phyloP scores from a whole-genome alignment of 1,140 invertebrate species.

The Bombyx mandarina region DNA sequence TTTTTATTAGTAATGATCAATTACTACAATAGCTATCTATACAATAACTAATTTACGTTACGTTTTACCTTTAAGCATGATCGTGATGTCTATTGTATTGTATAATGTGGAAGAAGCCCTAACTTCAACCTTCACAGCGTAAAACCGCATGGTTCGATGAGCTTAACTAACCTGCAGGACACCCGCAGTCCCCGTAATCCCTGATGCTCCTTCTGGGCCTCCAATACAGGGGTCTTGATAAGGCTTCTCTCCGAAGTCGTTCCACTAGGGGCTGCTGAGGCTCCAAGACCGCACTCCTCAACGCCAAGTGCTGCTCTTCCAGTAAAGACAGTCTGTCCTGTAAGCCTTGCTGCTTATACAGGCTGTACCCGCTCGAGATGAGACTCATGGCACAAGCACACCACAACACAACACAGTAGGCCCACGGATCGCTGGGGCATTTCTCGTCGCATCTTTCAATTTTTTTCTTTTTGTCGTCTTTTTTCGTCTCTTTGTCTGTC shows the following conservation, averaged over 20 bases:
- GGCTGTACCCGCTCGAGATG: slow-evolving; percentile 55
- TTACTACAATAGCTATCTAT: no score
- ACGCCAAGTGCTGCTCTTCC: slow-evolving; percentile 55
- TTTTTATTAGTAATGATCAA: no score
- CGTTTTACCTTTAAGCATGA: no score
- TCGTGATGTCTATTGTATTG: no score
- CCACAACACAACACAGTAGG: slow-evolving; percentile 63
- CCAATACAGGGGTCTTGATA: slow-evolving; percentile 36
- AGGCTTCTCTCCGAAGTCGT: slow-evolving; percentile 40
- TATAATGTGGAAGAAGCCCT: no score
- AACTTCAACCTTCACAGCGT: no score
- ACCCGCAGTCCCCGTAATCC: slow-evolving; percentile 53
- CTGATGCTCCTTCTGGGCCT: slow-evolving; percentile 41
- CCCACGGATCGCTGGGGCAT: slow-evolving; percentile 54
- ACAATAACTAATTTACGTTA: no score
- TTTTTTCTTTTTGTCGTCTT: slow-evolving; percentile 34
- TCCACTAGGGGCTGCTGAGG: slow-evolving; percentile 56
- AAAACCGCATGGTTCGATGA: no score
- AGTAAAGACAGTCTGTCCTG: slow-evolving; percentile 41
- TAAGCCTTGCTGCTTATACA: slow-evolving; percentile 49
- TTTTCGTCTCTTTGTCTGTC: slow-evolving; percentile 17
- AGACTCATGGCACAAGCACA: slow-evolving; percentile 66
- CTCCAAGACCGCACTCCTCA: slow-evolving; percentile 57
- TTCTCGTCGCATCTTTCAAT: slow-evolving; percentile 40
- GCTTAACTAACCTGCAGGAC: slow-evolving; percentile 46